phyloP scores from a whole-genome alignment of 2,888 invertebrate species.

The Tenthredo scrophulariae region DNA sequence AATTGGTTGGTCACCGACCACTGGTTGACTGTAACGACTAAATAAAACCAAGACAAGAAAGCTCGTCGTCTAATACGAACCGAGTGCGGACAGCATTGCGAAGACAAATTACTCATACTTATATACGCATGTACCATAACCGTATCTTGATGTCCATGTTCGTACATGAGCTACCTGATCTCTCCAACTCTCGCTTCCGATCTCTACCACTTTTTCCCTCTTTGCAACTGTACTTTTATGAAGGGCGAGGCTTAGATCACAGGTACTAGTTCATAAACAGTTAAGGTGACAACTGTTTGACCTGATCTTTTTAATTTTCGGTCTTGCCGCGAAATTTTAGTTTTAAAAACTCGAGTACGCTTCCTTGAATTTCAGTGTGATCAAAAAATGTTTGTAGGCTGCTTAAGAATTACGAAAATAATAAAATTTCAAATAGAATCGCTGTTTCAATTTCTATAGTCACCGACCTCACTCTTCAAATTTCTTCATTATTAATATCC shows the following conservation, averaged over 20 bases:
- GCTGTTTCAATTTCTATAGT: too few relatives aligned
- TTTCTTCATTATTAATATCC: too few relatives aligned
- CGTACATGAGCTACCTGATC: constrained; percentile 2
- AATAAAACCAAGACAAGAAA: constrained; percentile 30
- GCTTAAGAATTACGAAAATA: too few relatives aligned
- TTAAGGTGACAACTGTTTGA: too few relatives aligned
- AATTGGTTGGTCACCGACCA: constrained; percentile 8
- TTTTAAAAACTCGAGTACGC: too few relatives aligned
- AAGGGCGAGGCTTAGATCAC: background rate
- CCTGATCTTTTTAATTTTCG: too few relatives aligned
- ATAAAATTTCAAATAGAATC: too few relatives aligned
- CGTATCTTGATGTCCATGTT: background rate
- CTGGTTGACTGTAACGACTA: constrained; percentile 1
- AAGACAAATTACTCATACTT: background rate
- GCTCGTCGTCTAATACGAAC: background rate
- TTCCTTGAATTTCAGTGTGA: too few relatives aligned
- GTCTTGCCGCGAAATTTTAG: too few relatives aligned
- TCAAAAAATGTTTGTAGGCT: too few relatives aligned
- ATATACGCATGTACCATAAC: background rate
- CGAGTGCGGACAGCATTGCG: background rate
- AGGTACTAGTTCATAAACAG: background rate
- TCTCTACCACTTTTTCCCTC: constrained; percentile 2
- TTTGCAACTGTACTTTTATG: background rate
- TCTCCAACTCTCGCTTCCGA: constrained; percentile 6
- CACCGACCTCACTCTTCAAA: too few relatives aligned